These are phyloP conservation scores for Anguilla obscura DNA, from an alignment of 2,797 vertebrate species.

Conservation along the genomic window DNA sequence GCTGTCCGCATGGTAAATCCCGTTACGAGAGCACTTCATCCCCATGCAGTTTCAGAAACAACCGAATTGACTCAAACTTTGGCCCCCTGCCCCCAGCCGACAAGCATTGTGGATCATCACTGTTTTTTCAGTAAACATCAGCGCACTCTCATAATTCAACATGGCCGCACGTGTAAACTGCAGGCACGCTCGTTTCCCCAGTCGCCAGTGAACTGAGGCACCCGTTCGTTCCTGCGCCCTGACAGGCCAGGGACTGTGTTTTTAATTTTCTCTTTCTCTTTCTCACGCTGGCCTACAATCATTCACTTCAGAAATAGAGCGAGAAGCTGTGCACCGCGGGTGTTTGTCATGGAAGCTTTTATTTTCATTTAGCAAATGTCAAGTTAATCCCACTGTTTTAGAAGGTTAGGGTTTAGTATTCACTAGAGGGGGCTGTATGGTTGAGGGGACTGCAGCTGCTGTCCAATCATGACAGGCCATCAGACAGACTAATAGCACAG, in stretches of 20 bases:
- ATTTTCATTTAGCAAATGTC: background rate
- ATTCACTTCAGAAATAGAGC: background rate
- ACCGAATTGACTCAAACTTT: background rate
- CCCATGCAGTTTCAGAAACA: background rate
- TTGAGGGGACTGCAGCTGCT: background rate
- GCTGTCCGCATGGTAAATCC: background rate
- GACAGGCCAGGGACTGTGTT: background rate
- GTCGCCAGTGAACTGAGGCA: background rate
- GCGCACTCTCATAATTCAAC: background rate
- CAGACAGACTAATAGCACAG: conserved; percentile 11
- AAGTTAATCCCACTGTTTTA: conserved; percentile 15
- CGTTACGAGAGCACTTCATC: background rate
- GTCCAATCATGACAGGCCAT: conserved; percentile 1
- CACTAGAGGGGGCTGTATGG: background rate
- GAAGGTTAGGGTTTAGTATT: background rate
- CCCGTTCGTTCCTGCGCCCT: background rate
- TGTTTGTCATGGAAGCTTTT: conserved; percentile 20
- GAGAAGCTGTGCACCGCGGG: background rate
- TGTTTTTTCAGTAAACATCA: conserved; percentile 14
- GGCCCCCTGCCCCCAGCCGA: background rate
- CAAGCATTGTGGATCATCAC: background rate
- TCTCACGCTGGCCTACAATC: background rate
- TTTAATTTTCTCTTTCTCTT: background rate
- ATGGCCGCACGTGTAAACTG: background rate
- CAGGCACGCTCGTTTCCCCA: background rate